Evolutionary conservation across 2,797 vertebrate genomes (phyloP), one percentile per base, ranked within the genome.

Genomic region (Tinamus major): DNA sequence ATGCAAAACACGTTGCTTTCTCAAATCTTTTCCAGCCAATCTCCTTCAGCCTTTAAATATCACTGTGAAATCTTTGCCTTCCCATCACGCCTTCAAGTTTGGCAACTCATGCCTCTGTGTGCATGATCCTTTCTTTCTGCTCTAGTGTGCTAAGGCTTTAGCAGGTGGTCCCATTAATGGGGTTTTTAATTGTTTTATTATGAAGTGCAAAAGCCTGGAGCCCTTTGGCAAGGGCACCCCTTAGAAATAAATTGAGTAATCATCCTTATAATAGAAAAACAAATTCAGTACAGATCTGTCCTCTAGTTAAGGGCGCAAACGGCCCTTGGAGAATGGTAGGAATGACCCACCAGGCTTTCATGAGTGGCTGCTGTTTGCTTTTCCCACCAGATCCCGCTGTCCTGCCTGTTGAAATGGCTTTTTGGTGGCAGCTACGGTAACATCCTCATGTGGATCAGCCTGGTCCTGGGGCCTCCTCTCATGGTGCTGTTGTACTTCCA

Each of bases 391-490:
- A 95, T 94, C 24, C 61, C 90, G 69, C 79, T 94, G 55, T 87
- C 87, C 15, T 94, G 93, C 26, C 85, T 96, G 35, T 86, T 95
- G 10, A 91, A 88, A 79, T 41, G 69, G 51, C 74, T 93, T 91
- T 94, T 95, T 89, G 67, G 85, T 75, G 95, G 92, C 65, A 96
- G 96, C 92, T 96, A 92, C 67, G 90, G 93, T 62, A 94, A 97
- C 18, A 61, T 79, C 29, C 67, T 97, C 6, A 26, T 95, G 59
- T 95, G 95, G 95, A 87, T 97, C 77, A 97, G 94, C 59, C 87
- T 94, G 29, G 85, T 97, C 61, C 93, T 96, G 71, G 93, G 89
- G 5, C 64, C 94, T 63, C 72, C 96, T 58, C 92, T 97, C 56
- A 88, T 23, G 3, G 87, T 96, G 58, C 82, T 87, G 75, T 93